Conservation (phyloP, 1,140 invertebrate genomes). For the Rhopalosiphum maidis region DNA sequence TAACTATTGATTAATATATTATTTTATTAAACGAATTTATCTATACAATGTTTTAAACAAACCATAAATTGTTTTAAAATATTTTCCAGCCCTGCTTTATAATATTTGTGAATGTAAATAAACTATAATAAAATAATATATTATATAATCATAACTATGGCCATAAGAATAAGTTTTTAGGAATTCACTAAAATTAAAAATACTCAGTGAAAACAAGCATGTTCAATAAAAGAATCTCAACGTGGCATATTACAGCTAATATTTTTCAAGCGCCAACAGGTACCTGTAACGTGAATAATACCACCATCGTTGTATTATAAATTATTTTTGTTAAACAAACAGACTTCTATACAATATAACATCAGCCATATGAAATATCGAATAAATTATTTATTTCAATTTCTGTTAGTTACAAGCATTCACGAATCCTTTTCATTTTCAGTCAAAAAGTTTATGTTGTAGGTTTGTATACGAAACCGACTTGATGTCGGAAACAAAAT, state of each 20-base stretch:
- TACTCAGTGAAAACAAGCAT: background rate
- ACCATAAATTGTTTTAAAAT: no score
- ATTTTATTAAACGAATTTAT: no score
- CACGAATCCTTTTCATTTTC: background rate
- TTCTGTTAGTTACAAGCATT: background rate
- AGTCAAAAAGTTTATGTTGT: background rate
- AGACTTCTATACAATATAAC: background rate
- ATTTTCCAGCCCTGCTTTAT: no score
- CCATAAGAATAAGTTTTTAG: background rate
- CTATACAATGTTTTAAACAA: no score
- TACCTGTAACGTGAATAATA: background rate
- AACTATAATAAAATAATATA: background rate
- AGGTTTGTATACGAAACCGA: background rate
- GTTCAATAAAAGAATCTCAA: background rate
- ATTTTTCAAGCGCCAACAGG: background rate
- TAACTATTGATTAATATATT: no score
- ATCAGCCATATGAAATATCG: background rate
- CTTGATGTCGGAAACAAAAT: background rate
- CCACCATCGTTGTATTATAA: background rate
- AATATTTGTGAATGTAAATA: background rate
- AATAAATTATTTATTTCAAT: background rate
- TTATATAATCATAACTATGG: no score
- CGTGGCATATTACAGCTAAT: background rate
- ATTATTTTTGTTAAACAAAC: background rate
- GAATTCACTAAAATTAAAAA: background rate